Base-by-base conservation (phyloP, 2,888 invertebrate genomes). In the Apantesis nais region DNA sequence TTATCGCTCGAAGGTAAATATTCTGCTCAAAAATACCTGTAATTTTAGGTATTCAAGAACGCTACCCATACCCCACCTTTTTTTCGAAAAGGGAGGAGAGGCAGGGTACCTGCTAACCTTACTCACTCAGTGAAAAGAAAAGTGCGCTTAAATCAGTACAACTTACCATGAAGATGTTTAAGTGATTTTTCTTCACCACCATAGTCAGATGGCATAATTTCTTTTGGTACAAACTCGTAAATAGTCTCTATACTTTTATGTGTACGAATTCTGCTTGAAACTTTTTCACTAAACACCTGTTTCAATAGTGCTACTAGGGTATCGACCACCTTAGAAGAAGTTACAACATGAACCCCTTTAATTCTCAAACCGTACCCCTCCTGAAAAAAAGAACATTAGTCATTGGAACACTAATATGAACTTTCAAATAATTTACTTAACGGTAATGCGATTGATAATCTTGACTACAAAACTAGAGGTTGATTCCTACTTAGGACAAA, bases 271-370 rank as follows among this genome's bases (percentile, higher is more conserved):
- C 83, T 78, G 0, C 62, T 60, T 0, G 66, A 78, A 0, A 90
- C 52, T 72, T 90, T 91, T 0, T 81, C 78, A 60, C 83, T 88
- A 8, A 90, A 65, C 0, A 88, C 74, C 73, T 87, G 89, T 74
- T 90, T 95, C 0, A 93, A 58, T 14, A 95, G 62, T 2, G 81
- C 79, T 1, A 94, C 72, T 0, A 95, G 25, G 7, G 88, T 83
- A 52, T 92, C 89, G 0, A 95, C 83, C 61, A 91, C 83, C 66
- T 89, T 90, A 0, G 93, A 92, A 0, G 86, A 70, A 44, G 93
- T 91, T 29, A 95, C 72, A 14, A 95, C 78, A 70, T 94, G 90
- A 3, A 95, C 86, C 0, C 84, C 86, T 70, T 90, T 92, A 58
- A 95, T 74, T 74, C 88, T 83, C 81, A 89, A 82, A 2, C 91